phyloP scores from a whole-genome alignment of 2,797 vertebrate genomes.

The Tenualosa thibaudeaui region DNA sequence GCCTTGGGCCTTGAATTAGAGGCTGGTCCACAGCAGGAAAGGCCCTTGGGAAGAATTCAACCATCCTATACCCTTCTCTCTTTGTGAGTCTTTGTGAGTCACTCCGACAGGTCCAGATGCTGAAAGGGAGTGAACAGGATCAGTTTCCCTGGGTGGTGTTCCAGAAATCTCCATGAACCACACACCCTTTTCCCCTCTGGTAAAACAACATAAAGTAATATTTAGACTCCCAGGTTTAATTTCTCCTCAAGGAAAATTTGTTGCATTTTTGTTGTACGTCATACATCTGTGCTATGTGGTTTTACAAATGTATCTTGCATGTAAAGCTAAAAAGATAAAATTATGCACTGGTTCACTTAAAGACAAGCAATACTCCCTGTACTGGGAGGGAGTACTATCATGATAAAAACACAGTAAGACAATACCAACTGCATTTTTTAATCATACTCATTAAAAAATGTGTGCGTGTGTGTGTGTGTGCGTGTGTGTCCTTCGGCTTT shows the following conservation, averaged over 20 bases:
- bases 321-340: no score
- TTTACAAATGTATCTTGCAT: not conserved
- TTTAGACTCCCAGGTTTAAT: not conserved
- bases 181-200: constrained; percentile 33
- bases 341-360: no score
- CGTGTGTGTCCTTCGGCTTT: not conserved
- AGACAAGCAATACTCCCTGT: not conserved
- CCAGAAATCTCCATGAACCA: constrained; percentile 39
- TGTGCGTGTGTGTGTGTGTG: not conserved
- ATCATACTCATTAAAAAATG: not conserved
- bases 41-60: constrained; percentile 55
- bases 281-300: not conserved
- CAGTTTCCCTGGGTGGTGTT: constrained; percentile 49
- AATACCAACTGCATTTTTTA: not conserved
- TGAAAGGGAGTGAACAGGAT: constrained; percentile 44
- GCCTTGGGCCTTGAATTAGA: constrained; percentile 52
- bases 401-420: not conserved
- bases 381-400: no score
- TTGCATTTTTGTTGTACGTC: not conserved
- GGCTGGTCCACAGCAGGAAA: constrained; percentile 54
- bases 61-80: constrained; percentile 47
- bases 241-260: constrained; percentile 21
- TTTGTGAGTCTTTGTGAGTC: constrained; percentile 53
- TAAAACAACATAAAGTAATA: constrained; percentile 32
- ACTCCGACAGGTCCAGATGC: constrained; percentile 51